phyloP scores from a whole-genome alignment of 2,797 vertebrate genomes.

The Lithobates pipiens region DNA sequence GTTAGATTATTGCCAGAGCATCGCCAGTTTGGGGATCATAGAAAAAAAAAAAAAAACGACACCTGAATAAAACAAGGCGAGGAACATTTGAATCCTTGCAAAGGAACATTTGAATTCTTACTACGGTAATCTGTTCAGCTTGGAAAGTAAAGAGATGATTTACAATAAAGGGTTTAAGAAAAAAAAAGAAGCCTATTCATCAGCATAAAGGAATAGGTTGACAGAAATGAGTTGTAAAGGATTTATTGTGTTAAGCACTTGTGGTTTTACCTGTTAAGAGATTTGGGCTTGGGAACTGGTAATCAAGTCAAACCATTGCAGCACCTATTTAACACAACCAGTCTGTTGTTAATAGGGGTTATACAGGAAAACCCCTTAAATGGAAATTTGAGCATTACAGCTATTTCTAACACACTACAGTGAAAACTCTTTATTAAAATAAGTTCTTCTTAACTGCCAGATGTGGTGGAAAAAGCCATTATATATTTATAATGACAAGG shows the following conservation, averaged over 20 bases:
- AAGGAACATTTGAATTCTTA: background rate
- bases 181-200: background rate
- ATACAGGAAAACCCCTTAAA: constrained; percentile 13
- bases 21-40: background rate
- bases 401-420: background rate
- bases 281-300: background rate
- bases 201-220: background rate
- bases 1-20: background rate
- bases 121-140: background rate
- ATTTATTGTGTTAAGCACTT: background rate
- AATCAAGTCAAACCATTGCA: constrained; percentile 9
- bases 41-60: background rate
- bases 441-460: background rate
- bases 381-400: background rate
- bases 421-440: background rate
- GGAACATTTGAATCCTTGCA: background rate
- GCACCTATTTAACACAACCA: background rate
- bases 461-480: background rate
- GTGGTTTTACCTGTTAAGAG: background rate
- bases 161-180: background rate
- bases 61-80: background rate
- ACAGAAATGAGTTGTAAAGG: constrained; percentile 7
- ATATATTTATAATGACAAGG: background rate
- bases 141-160: background rate
- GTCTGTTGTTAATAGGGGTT: background rate